A percentile compares a stretch with the other conserved stretches of the same genome.
Evolutionary conservation across 2,113 vertebrate genomes (phyloP).

Genomic region (Ranitomeya variabilis): DNA sequence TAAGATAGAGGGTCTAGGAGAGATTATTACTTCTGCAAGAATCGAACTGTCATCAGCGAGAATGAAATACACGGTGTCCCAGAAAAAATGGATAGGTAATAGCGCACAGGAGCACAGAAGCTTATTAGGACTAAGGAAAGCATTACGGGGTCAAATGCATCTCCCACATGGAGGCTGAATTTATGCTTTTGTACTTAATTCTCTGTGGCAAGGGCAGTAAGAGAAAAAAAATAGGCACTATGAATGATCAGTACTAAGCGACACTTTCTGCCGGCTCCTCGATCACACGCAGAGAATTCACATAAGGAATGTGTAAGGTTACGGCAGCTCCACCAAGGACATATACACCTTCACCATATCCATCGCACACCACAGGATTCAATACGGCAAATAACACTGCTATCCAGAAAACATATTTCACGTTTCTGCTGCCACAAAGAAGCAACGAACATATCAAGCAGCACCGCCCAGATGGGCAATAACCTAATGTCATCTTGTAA

Average conservation of each 20-base stretch:
- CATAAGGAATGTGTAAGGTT: background rate
- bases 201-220: constrained; percentile 34
- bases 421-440: too few species aligned
- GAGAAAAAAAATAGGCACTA: background rate
- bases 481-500: too few species aligned
- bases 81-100: constrained; percentile 46
- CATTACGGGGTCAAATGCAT: constrained; percentile 35
- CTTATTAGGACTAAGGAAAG: constrained; percentile 38
- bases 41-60: constrained; percentile 47
- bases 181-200: constrained; percentile 29
- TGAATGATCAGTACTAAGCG: background rate
- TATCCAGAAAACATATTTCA: too few species aligned
- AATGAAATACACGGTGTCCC: constrained; percentile 39
- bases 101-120: constrained; percentile 12
- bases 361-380: background rate
- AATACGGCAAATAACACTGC: background rate
- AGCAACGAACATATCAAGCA: too few species aligned
- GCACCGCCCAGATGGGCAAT: too few species aligned
- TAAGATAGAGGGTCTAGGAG: constrained; percentile 54
- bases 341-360: background rate
- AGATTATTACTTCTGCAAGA: constrained; percentile 57
- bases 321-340: background rate
- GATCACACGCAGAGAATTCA: background rate
- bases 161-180: constrained; percentile 30
- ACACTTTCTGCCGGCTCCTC: background rate